Evolutionary conservation across 1,140 invertebrate genomes (phyloP).

Genomic region (Lepidotrigona ventralis): DNA sequence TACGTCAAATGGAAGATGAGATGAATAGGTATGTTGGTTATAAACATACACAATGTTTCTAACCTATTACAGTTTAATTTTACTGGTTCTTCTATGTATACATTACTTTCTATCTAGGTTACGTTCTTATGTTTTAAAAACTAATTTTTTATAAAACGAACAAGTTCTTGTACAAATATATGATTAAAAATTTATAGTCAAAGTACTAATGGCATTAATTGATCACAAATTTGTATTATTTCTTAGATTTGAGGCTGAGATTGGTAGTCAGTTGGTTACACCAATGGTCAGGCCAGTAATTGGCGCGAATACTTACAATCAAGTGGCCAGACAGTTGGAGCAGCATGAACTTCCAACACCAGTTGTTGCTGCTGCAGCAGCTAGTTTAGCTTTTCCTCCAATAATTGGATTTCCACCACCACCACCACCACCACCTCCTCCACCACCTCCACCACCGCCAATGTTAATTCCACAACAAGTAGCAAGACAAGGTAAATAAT

Average conservation of each 20-base stretch:
- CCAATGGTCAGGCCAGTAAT: conserved; percentile 83
- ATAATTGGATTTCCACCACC: conserved; percentile 77
- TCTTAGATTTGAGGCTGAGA: conserved; percentile 91
- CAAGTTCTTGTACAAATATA: conserved; percentile 18
- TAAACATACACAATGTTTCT: not conserved
- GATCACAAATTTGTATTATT: conserved; percentile 34
- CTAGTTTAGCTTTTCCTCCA: conserved; percentile 70
- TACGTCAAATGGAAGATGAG: conserved; percentile 90
- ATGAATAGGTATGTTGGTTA: conserved; percentile 85
- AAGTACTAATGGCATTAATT: conserved; percentile 4
- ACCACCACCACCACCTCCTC: conserved; percentile 82
- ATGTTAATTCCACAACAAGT: conserved; percentile 84
- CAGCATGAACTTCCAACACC: conserved; percentile 78
- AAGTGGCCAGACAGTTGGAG: conserved; percentile 84
- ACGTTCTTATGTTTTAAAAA: not conserved
- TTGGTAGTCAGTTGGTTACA: conserved; percentile 83
- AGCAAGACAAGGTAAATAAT: conserved; percentile 70
- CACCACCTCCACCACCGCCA: conserved; percentile 80
- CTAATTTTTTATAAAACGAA: conserved; percentile 18
- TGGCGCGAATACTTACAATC: conserved; percentile 84
- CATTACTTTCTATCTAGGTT: not conserved
- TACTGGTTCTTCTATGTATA: not conserved
- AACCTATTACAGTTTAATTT: conserved; percentile 21
- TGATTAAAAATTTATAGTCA: not conserved
- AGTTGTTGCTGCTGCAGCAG: conserved; percentile 73